A percentile compares a stretch with the other conserved stretches of the same genome.
Evolutionary conservation across 35 echinoderm and acorn worm species (phyloP).

Genomic region (Apostichopus japonicus): DNA sequence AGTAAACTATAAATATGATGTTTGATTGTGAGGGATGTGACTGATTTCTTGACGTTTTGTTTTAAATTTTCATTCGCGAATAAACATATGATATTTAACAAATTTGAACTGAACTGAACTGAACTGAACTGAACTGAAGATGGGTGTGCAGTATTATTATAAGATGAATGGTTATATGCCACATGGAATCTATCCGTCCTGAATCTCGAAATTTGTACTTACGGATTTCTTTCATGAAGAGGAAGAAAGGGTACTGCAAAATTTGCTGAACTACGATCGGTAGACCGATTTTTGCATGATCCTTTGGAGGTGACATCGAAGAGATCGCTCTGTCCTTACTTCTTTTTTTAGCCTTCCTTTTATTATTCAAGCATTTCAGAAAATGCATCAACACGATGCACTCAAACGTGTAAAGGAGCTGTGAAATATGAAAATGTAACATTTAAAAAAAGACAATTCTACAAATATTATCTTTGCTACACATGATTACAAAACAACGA

Average conservation of each 20-base stretch:
- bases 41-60: no score
- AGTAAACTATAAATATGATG: no score
- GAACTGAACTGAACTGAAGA: no score
- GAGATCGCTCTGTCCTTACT: not conserved
- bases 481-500: not conserved
- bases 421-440: not conserved
- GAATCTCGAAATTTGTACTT: not conserved
- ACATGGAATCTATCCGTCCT: no score
- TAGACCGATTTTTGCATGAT: not conserved
- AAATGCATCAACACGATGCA: slow-evolving; percentile 11
- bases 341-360: not conserved
- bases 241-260: slow-evolving; percentile 25
- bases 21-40: no score
- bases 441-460: not conserved
- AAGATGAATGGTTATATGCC: no score
- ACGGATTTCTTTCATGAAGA: slow-evolving; percentile 41
- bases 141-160: no score
- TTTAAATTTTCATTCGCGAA: no score
- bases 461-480: not conserved
- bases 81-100: no score
- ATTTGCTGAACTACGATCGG: slow-evolving; percentile 13
- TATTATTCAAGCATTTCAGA: not conserved
- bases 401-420: slow-evolving; percentile 22
- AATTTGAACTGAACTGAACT: no score
- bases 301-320: not conserved